Conservation (phyloP, 1,140 invertebrate genomes). For the Drosophila yakuba region DNA sequence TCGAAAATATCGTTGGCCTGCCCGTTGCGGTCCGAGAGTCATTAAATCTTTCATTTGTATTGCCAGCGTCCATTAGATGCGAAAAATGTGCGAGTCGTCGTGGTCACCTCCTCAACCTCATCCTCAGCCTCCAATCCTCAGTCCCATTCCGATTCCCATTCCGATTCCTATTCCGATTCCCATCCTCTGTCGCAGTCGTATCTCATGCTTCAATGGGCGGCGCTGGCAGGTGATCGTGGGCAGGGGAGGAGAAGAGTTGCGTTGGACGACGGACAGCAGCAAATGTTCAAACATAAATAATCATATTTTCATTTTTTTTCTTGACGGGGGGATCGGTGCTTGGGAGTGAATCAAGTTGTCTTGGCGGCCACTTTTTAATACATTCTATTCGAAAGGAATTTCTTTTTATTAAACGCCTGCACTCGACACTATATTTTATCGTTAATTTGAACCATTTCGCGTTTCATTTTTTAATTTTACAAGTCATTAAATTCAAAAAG, state of each 20-base stretch:
- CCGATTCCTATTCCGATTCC: background rate
- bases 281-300: slow-evolving; percentile 82
- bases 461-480: slow-evolving; percentile 54
- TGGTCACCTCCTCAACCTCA: slow-evolving; percentile 8
- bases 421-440: slow-evolving; percentile 66
- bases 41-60: slow-evolving; percentile 82
- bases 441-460: slow-evolving; percentile 64
- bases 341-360: slow-evolving; percentile 52
- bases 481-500: slow-evolving; percentile 52
- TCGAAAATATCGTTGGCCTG: slow-evolving; percentile 47
- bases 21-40: slow-evolving; percentile 63
- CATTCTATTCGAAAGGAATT: slow-evolving; percentile 44
- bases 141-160: background rate
- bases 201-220: slow-evolving; percentile 75
- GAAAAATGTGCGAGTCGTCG: slow-evolving; percentile 57
- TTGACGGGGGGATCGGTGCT: slow-evolving; percentile 5
- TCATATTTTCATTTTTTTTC: slow-evolving; percentile 43
- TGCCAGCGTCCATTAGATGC: slow-evolving; percentile 79
- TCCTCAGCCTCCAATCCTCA: background rate
- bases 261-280: slow-evolving; percentile 69
- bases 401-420: slow-evolving; percentile 47
- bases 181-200: slow-evolving; percentile 14
- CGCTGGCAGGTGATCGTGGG: slow-evolving; percentile 59
- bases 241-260: background rate
- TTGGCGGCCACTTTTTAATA: slow-evolving; percentile 62